Evolutionary conservation across 2,888 invertebrate species (phyloP).

Genomic region (Nineta flava): DNA sequence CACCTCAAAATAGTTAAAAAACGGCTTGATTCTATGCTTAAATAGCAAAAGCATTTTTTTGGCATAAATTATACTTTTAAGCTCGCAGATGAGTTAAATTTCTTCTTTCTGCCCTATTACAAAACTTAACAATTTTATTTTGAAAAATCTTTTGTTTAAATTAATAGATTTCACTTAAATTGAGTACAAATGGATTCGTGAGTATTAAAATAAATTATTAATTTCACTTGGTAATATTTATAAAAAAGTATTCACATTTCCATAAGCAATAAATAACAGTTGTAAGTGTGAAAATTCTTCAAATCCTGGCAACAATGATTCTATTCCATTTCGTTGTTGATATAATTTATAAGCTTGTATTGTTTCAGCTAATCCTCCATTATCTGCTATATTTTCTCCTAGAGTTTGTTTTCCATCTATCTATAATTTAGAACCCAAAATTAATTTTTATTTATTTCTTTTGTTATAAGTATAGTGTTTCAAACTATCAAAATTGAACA

Average conservation of each 20-base stretch:
- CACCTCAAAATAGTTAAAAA: no score
- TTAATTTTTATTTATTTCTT: background rate
- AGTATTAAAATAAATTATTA: no score
- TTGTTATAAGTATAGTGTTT: background rate
- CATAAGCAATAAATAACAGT: conserved; percentile 65
- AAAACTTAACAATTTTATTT: no score
- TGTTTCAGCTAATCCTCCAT: conserved; percentile 64
- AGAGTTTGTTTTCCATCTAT: conserved; percentile 59
- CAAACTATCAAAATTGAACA: no score
- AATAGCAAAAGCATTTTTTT: no score
- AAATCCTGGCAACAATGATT: conserved; percentile 55
- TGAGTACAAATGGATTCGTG: no score
- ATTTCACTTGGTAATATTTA: no score
- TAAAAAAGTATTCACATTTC: conserved; percentile 37
- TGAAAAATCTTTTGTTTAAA: no score
- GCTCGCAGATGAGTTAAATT: no score
- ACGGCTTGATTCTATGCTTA: no score
- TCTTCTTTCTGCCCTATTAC: no score
- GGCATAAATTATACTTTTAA: no score
- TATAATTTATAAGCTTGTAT: conserved; percentile 48
- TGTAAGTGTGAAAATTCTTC: conserved; percentile 54
- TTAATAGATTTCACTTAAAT: background rate
- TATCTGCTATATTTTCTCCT: conserved; percentile 73
- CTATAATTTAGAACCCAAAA: conserved; percentile 27
- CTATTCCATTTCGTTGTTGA: conserved; percentile 36